Evolutionary conservation across 2,797 vertebrate species (phyloP), one percentile per base, ranked within the genome.

Genomic region (Coregonus suidteri): DNA sequence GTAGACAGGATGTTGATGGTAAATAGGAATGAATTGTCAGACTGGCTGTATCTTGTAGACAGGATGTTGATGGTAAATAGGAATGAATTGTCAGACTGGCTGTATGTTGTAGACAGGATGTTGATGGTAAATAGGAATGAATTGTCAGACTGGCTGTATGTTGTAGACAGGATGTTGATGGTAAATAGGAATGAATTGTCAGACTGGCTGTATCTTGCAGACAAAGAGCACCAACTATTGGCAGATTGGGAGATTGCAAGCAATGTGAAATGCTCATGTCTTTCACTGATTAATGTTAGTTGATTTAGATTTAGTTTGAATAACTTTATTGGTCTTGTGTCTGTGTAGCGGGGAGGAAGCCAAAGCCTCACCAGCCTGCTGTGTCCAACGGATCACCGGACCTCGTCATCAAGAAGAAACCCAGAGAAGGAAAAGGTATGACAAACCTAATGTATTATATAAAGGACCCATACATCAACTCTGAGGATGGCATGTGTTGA

Each of bases 351-450:
- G 97, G 96, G 81, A 94, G 97, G 77, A 99, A 97, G 90, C 96
- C 95, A 64, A 99, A 98, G 94, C 94, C 92, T 5, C 96, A 96
- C 68, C 96, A 93, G 30, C 91, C 95, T 0, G 35, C 92, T 11
- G 81, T 97, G 82, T 91, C 96, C 83, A 97, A 96, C 16, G 95
- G 94, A 1, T 95, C 98, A 37, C 94, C 94, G 56, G 98, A 99
- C 71, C 89, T 98, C 9, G 94, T 96, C 73, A 95, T 99, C 88
- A 98, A 97, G 95, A 99, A 97, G 93, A 99, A 98, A 84, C 92
- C 96, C 56, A 95, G 97, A 93, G 98, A 99, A 92, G 97, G 98
- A 70, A 98, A 98, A 97, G 98, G 98, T 99, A 94, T 83, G 68
- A 20, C 4, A 25, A 4, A 34, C 67, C 16, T 4, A 54, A 37